Evolutionary conservation across 1,140 invertebrate species (phyloP).

Genomic region (Drosophila mojavensis): DNA sequence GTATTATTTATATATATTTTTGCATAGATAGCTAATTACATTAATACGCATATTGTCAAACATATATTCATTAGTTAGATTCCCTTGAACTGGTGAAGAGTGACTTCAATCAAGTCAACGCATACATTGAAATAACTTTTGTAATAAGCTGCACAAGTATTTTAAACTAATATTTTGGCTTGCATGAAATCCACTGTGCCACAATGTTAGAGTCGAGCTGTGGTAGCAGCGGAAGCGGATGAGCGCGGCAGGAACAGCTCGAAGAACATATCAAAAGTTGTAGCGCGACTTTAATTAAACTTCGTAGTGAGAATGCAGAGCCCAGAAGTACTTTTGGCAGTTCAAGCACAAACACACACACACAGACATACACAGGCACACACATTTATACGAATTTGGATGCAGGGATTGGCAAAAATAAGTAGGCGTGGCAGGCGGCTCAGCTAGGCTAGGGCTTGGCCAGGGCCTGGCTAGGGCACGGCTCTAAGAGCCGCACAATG

Average conservation of each 20-base stretch:
- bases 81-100: too few species aligned
- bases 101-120: too few species aligned
- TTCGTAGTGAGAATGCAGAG: conserved; percentile 63
- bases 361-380: conserved; percentile 5
- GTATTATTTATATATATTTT: too few species aligned
- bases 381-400: conserved; percentile 25
- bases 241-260: conserved; percentile 69
- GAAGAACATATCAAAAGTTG: conserved; percentile 80
- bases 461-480: neutral
- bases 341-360: conserved; percentile 59
- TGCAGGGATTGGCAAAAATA: conserved; percentile 46
- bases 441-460: conserved; percentile 1
- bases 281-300: conserved; percentile 81
- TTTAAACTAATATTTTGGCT: conserved; percentile 11
- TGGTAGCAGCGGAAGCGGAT: conserved; percentile 64
- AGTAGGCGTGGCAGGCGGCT: conserved; percentile 27
- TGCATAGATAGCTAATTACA: too few species aligned
- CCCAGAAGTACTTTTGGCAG: conserved; percentile 74
- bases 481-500: conserved; percentile 21
- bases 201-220: conserved; percentile 31
- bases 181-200: conserved; percentile 40
- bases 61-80: too few species aligned
- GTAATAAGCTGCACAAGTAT: conserved; percentile 7
- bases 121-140: neutral
- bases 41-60: too few species aligned